Percentiles rank a stretch among this genome's conserved stretches.
Conservation (phyloP, 2,113 vertebrate genomes). For the Phrynosoma blainvillii region DNA sequence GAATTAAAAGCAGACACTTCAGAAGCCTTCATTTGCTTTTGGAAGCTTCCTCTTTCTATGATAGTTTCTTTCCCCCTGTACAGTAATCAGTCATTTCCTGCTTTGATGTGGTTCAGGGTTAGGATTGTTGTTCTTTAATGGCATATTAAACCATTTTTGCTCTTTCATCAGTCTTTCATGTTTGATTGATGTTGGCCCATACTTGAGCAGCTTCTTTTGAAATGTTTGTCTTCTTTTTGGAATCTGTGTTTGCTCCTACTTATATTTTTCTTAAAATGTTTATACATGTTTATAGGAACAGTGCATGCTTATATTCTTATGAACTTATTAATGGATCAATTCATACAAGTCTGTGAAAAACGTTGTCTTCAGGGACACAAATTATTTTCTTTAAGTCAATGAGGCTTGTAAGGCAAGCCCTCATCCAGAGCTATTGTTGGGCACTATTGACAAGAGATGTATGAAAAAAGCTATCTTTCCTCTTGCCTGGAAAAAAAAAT, state of each 20-base stretch:
- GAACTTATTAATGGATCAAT: background rate
- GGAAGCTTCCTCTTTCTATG: conserved; percentile 37
- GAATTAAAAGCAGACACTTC: conserved; percentile 33
- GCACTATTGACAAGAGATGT: background rate
- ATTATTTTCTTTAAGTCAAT: background rate
- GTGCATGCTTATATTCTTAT: background rate
- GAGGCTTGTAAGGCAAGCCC: background rate
- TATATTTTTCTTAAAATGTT: background rate
- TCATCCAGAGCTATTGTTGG: no score
- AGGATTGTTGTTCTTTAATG: conserved; percentile 60
- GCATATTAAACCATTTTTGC: conserved; percentile 27
- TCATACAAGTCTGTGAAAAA: background rate
- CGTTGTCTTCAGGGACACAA: background rate
- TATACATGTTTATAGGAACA: background rate
- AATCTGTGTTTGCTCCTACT: background rate
- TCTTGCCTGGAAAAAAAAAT: background rate
- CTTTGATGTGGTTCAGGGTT: conserved; percentile 51
- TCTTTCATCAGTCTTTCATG: conserved; percentile 52
- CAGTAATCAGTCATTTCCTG: conserved; percentile 54
- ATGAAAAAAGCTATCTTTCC: no score
- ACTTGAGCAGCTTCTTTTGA: conserved; percentile 39
- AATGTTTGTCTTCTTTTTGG: background rate
- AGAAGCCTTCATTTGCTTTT: conserved; percentile 56
- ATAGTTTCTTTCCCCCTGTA: conserved; percentile 26
- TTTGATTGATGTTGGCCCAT: conserved; percentile 46